Conservation (phyloP, 1,140 invertebrate genomes). For the Popillia japonica region DNA sequence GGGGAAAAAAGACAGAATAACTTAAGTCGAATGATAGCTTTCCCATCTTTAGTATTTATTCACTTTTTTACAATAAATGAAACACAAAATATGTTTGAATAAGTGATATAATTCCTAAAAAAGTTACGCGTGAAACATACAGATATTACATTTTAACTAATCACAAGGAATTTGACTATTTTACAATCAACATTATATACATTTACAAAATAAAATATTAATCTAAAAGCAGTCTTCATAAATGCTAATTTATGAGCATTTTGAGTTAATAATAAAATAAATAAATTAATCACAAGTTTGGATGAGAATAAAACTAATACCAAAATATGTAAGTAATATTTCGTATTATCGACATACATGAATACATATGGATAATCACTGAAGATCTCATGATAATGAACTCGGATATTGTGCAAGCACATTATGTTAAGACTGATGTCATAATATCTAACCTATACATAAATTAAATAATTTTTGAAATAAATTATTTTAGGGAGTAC, state of each 20-base stretch:
- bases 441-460: not conserved
- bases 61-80: not conserved
- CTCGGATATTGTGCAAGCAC: not conserved
- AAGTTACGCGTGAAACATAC: conserved; percentile 23
- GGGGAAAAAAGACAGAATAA: too few species aligned
- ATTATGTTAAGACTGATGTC: not conserved
- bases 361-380: too few species aligned
- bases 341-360: not conserved
- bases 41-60: too few species aligned
- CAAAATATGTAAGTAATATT: not conserved
- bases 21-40: too few species aligned
- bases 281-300: conserved; percentile 20
- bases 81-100: not conserved
- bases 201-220: conserved; percentile 6
- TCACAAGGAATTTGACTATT: not conserved
- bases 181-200: conserved; percentile 7
- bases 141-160: not conserved
- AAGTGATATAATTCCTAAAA: conserved; percentile 22
- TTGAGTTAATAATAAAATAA: conserved; percentile 27
- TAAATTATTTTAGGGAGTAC: not conserved
- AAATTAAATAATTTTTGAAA: not conserved
- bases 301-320: not conserved
- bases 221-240: conserved; percentile 30
- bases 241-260: conserved; percentile 26
- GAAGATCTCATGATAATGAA: not conserved